A percentile compares a stretch with the other conserved stretches of the same genome.
phyloP scores from a whole-genome alignment of 2,888 invertebrate genomes.

The Charanyca ferruginea region DNA sequence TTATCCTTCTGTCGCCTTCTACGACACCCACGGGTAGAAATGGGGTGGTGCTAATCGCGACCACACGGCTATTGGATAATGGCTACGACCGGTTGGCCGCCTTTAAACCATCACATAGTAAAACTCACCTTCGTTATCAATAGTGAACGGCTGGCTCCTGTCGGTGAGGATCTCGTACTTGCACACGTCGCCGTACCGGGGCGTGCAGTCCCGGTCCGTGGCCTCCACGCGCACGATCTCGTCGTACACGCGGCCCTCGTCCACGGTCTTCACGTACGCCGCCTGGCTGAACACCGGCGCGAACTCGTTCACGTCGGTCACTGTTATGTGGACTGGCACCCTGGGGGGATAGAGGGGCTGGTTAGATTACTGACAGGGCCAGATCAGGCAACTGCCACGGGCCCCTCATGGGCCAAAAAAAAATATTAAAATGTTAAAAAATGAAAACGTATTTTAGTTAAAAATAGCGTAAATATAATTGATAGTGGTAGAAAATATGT shows the following conservation, averaged over 20 bases:
- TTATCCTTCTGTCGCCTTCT: too few species aligned
- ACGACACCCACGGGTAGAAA: too few species aligned
- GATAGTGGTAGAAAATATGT: too few species aligned
- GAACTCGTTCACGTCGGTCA: slow-evolving; percentile 99
- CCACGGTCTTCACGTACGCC: slow-evolving; percentile 96
- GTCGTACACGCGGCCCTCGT: slow-evolving; percentile 97
- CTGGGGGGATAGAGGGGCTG: slow-evolving; percentile 84
- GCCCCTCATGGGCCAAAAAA: too few species aligned
- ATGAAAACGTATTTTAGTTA: too few species aligned
- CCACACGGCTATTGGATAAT: too few species aligned
- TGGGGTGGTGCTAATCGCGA: too few species aligned
- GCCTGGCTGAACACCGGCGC: slow-evolving; percentile 97
- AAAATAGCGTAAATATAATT: too few species aligned
- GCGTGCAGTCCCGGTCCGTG: slow-evolving; percentile 98
- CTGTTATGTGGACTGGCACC: slow-evolving; percentile 98
- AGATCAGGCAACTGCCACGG: too few species aligned
- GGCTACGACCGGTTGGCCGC: too few species aligned
- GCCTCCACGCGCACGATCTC: slow-evolving; percentile 98
- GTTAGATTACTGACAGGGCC: not conserved
- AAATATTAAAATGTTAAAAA: too few species aligned
- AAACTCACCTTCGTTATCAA: slow-evolving; percentile 96
- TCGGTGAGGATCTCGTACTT: slow-evolving; percentile 98
- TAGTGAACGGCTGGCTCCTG: slow-evolving; percentile 94
- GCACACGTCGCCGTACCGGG: slow-evolving; percentile 98
- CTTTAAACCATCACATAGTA: too few species aligned